These are phyloP conservation scores for Nerophis ophidion DNA, from an alignment of 2,113 vertebrate species.

Conservation along the genomic window DNA sequence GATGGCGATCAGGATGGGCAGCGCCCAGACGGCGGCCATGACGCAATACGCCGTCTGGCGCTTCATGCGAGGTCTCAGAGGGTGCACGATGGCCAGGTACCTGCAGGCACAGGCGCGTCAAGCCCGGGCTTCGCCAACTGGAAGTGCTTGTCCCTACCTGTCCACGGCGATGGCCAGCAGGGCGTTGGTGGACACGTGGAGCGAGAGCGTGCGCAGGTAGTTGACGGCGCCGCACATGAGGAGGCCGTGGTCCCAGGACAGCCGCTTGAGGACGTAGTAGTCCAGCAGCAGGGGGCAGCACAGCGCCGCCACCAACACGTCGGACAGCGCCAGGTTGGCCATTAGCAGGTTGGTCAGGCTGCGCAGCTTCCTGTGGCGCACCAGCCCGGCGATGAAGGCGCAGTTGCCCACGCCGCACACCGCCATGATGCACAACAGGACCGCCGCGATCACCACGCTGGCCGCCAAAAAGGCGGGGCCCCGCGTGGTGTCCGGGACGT, in stretches of 20 bases:
- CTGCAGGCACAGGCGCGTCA: slow-evolving; percentile 53
- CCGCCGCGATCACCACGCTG: slow-evolving; percentile 80
- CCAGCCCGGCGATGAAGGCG: slow-evolving; percentile 78
- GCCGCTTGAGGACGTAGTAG: slow-evolving; percentile 88
- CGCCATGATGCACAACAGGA: slow-evolving; percentile 86
- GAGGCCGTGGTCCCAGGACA: slow-evolving; percentile 90
- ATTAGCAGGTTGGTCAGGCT: slow-evolving; percentile 93
- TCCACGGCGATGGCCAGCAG: slow-evolving; percentile 91
- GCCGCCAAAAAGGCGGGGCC: slow-evolving; percentile 82
- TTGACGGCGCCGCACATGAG: slow-evolving; percentile 84
- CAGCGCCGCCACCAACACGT: slow-evolving; percentile 86
- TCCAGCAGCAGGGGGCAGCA: slow-evolving; percentile 96
- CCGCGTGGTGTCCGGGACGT: slow-evolving; percentile 80
- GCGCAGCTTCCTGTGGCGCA: slow-evolving; percentile 85
- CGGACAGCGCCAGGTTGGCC: slow-evolving; percentile 88
- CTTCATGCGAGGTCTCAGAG: slow-evolving; percentile 88
- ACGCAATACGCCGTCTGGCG: slow-evolving; percentile 77
- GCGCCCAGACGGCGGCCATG: slow-evolving; percentile 73
- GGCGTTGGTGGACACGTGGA: slow-evolving; percentile 92
- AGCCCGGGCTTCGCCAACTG: not conserved
- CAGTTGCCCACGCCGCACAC: slow-evolving; percentile 86
- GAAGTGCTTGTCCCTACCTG: slow-evolving; percentile 67
- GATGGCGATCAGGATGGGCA: slow-evolving; percentile 84
- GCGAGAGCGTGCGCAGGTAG: slow-evolving; percentile 85
- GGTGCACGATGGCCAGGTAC: slow-evolving; percentile 83